phyloP scores from a whole-genome alignment of 2,888 invertebrate species.

The Seira musarum region DNA sequence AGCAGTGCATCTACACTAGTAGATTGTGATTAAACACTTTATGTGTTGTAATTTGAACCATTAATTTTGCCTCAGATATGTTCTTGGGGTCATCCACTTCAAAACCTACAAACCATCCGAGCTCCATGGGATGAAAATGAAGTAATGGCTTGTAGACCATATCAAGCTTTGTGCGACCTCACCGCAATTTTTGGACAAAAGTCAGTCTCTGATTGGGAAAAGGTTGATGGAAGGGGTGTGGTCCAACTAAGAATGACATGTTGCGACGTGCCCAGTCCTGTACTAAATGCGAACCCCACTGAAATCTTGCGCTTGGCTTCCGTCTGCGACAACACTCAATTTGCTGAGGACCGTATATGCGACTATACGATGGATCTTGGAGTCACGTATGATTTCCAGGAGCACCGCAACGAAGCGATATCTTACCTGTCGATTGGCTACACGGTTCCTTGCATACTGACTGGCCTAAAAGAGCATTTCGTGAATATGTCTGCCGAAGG shows the following conservation, averaged over 20 bases:
- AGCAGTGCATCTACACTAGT: too few species aligned
- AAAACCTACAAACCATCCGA: background rate
- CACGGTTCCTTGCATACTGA: conserved; percentile 11
- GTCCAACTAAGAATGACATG: conserved; percentile 21
- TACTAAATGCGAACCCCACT: background rate
- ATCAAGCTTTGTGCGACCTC: conserved; percentile 28
- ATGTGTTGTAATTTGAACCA: background rate
- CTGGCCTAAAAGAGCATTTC: background rate
- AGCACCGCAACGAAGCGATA: background rate
- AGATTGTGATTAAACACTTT: too few species aligned
- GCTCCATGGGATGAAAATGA: background rate
- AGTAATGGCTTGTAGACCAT: conserved; percentile 20
- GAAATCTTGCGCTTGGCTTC: conserved; percentile 8
- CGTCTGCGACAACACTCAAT: conserved; percentile 21
- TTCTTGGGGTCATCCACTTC: conserved; percentile 1
- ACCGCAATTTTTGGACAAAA: conserved; percentile 13
- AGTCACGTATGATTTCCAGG: conserved; percentile 14
- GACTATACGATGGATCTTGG: conserved; percentile 11
- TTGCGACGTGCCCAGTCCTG: conserved; percentile 22
- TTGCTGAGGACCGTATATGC: conserved; percentile 20
- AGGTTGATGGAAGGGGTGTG: conserved; percentile 23
- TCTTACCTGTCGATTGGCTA: conserved; percentile 19
- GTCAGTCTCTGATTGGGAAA: conserved; percentile 24
- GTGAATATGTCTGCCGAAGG: background rate
- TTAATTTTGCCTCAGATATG: conserved; percentile 14